Conservation (phyloP, 53 echinoderm and acorn worm genomes). For the Apostichopus leukothele region DNA sequence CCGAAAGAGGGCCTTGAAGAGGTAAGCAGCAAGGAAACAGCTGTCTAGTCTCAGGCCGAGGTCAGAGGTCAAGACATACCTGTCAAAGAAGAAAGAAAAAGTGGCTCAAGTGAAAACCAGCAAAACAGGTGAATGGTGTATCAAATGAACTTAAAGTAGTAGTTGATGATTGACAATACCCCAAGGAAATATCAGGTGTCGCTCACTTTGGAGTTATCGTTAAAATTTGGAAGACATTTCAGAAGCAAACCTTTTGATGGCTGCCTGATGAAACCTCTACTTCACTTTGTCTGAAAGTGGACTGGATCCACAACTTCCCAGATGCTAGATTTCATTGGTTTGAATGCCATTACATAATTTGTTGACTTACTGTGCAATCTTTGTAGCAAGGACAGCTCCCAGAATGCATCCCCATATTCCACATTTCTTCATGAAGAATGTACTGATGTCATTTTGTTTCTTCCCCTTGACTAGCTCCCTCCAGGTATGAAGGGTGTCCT, state of each 20-base stretch:
- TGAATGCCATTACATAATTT: background rate
- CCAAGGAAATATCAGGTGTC: too few relatives aligned
- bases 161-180: too few relatives aligned
- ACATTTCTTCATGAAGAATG: slow-evolving; percentile 73
- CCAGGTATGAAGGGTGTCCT: slow-evolving; percentile 78
- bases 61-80: slow-evolving; percentile 95
- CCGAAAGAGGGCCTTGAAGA: slow-evolving; percentile 95
- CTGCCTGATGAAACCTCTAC: too few relatives aligned
- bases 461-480: slow-evolving; percentile 64
- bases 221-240: too few relatives aligned
- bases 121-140: too few relatives aligned
- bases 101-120: too few relatives aligned
- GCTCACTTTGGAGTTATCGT: too few relatives aligned
- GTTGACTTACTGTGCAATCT: slow-evolving; percentile 87
- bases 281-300: too few relatives aligned
- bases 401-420: slow-evolving; percentile 98
- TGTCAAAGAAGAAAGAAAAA: slow-evolving; percentile 13
- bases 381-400: slow-evolving; percentile 87
- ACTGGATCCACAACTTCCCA: too few relatives aligned
- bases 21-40: slow-evolving; percentile 91
- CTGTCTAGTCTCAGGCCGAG: slow-evolving; percentile 93
- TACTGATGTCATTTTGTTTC: slow-evolving; percentile 72
- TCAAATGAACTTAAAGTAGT: too few relatives aligned
- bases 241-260: too few relatives aligned
- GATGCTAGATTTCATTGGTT: too few relatives aligned